Base-by-base conservation (phyloP, 2,797 vertebrate genomes). In the Argentina silus region DNA sequence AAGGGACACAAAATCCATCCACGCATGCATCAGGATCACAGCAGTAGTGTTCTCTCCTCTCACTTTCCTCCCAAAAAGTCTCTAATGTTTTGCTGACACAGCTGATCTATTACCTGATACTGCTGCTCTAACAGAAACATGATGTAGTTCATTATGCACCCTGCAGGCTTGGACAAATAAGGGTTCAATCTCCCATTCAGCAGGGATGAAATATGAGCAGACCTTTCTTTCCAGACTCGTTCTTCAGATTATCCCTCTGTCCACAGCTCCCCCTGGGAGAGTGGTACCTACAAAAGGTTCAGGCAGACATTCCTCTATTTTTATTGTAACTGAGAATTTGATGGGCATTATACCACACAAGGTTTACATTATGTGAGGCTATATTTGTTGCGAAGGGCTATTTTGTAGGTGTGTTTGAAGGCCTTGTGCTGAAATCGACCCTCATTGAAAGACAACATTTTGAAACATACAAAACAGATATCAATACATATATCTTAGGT, bases 101-200 rank as follows among this genome's bases (percentile, higher is more conserved):
- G 70, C 79, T 78, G 83, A 87, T 86, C 67, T 86, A 74, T 73
- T 72, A 80, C 73, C 80, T 76, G 86, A 89, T 80, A 83, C 77
- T 63, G 64, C 17, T 64, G 76, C 69, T 47, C 75, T 69, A 80
- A 79, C 76, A 86, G 74, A 78, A 88, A 81, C 65, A 72, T 68
- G 73, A 75, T 82, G 78, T 72, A 8, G 76, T 69, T 84, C 78
- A 80, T 79, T 88, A 81, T 80, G 82, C 82, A 74, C 80, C 80
- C 83, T 69, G 68, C 77, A 82, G 83, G 78, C 80, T 64, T 74
- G 73, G 77, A 81, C 79, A 85, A 87, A 88, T 83, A 86, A 78
- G 77, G 75, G 78, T 79, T 84, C 80, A 85, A 53, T 82, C 77
- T 81, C 78, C 77, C 78, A 73, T 87, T 86, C 85, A 85, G 77